A percentile compares a stretch with the other conserved stretches of the same genome.
These are phyloP conservation scores for Neopelma chrysocephalum DNA, from an alignment of 2,797 vertebrate genomes.

Conservation along the genomic window DNA sequence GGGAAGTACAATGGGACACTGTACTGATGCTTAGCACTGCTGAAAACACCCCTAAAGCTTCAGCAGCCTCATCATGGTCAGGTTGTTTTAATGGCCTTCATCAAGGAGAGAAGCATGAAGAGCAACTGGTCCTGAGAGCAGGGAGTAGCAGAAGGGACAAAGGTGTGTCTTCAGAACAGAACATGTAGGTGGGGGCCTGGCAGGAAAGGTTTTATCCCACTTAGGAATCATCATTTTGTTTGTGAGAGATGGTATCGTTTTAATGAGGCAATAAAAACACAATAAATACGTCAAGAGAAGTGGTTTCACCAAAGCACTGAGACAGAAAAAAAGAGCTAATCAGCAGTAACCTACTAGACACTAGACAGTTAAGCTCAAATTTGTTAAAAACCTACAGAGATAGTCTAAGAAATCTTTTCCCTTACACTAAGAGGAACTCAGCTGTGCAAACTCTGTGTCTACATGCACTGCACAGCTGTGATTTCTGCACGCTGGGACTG, in stretches of 20 bases:
- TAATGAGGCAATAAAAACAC: not conserved
- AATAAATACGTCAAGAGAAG: not conserved
- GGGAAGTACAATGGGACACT: not conserved
- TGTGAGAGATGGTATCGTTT: not conserved
- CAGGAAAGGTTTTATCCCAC: not conserved
- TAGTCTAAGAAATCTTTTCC: not conserved
- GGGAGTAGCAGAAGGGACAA: not conserved
- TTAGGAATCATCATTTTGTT: not conserved
- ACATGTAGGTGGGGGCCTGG: accelerated
- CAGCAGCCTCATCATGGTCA: not conserved
- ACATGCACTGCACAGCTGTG: not conserved
- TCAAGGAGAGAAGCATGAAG: not conserved
- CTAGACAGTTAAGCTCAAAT: not conserved
- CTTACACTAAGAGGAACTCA: not conserved
- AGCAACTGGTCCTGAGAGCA: not conserved
- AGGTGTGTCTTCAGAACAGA: not conserved
- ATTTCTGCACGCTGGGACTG: accelerated
- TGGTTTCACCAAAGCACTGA: not conserved
- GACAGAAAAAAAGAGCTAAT: not conserved
- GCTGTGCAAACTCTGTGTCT: not conserved
- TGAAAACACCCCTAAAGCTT: not conserved
- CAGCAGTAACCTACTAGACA: not conserved
- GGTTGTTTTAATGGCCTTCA: not conserved
- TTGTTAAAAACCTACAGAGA: not conserved
- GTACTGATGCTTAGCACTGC: not conserved